phyloP scores from a whole-genome alignment of 2,113 vertebrate genomes.

The Hippocampus abdominalis region DNA sequence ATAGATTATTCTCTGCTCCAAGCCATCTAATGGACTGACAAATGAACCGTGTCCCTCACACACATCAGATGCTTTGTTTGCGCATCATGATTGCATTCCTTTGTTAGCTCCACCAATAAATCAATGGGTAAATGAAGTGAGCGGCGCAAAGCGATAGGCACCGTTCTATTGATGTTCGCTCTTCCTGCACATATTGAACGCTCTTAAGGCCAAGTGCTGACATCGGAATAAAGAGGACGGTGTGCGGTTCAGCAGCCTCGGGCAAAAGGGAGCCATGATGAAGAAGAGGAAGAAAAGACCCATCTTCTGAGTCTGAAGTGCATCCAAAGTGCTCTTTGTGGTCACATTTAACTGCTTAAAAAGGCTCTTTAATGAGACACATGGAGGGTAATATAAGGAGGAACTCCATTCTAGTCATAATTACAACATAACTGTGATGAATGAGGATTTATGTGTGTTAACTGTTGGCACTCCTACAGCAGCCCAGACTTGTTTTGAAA shows the following conservation, averaged over 20 bases:
- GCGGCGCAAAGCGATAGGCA: slow-evolving; percentile 57
- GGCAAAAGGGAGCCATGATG: slow-evolving; percentile 40
- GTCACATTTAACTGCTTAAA: slow-evolving; percentile 51
- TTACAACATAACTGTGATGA: slow-evolving; percentile 42
- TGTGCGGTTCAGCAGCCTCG: slow-evolving; percentile 52
- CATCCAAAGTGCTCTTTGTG: slow-evolving; percentile 56
- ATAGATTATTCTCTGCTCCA: neutral
- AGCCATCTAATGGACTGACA: neutral
- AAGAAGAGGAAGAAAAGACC: slow-evolving; percentile 55
- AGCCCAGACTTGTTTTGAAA: slow-evolving; percentile 55
- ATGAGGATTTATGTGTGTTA: slow-evolving; percentile 27
- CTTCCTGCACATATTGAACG: slow-evolving; percentile 71
- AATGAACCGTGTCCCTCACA: neutral
- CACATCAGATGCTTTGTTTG: neutral
- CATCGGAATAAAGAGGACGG: slow-evolving; percentile 74
- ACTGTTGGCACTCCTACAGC: slow-evolving; percentile 39
- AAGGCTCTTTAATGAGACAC: slow-evolving; percentile 34
- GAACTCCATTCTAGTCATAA: slow-evolving; percentile 25
- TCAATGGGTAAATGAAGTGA: slow-evolving; percentile 73
- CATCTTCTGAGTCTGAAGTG: slow-evolving; percentile 61
- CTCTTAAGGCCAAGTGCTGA: slow-evolving; percentile 73
- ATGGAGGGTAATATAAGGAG: slow-evolving; percentile 16
- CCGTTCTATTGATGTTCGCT: slow-evolving; percentile 67
- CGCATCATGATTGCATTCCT: slow-evolving; percentile 54
- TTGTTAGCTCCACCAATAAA: slow-evolving; percentile 65